Evolutionary conservation across 2,797 vertebrate genomes (phyloP).

Genomic region (Enteromius mattozi): DNA sequence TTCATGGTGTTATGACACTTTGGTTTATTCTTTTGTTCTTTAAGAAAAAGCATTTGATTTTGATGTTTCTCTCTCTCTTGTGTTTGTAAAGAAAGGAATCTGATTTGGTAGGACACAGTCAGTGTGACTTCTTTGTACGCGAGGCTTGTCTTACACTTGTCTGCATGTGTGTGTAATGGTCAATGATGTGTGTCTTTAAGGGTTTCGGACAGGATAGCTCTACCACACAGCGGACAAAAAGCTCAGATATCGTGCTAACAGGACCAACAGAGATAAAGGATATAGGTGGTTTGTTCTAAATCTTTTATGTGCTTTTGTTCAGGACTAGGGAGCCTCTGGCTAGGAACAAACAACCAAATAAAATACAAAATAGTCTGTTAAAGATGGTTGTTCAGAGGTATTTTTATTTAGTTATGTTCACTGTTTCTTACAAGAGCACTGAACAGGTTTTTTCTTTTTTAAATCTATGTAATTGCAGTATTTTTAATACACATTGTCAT

Average conservation of each 20-base stretch:
- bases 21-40: not conserved
- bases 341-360: not conserved
- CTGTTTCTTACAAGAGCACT: not conserved
- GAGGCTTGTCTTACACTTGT: not conserved
- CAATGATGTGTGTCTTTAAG: slow-evolving; percentile 25
- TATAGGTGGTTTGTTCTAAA: not conserved
- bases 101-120: not conserved
- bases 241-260: slow-evolving; percentile 5
- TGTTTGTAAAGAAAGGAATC: not conserved
- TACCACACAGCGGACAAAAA: not conserved
- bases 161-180: slow-evolving; percentile 21
- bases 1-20: not conserved
- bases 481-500: not conserved
- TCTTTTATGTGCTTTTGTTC: slow-evolving; percentile 12
- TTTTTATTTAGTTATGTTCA: not conserved
- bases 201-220: not conserved
- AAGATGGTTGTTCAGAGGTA: not conserved
- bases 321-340: not conserved
- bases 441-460: not conserved
- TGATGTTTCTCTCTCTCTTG: not conserved
- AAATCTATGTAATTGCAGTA: not conserved
- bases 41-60: not conserved
- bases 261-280: not conserved
- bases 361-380: not conserved
- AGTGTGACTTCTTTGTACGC: not conserved